phyloP scores from a whole-genome alignment of 2,797 vertebrate genomes.

The Clarias platycephalus region DNA sequence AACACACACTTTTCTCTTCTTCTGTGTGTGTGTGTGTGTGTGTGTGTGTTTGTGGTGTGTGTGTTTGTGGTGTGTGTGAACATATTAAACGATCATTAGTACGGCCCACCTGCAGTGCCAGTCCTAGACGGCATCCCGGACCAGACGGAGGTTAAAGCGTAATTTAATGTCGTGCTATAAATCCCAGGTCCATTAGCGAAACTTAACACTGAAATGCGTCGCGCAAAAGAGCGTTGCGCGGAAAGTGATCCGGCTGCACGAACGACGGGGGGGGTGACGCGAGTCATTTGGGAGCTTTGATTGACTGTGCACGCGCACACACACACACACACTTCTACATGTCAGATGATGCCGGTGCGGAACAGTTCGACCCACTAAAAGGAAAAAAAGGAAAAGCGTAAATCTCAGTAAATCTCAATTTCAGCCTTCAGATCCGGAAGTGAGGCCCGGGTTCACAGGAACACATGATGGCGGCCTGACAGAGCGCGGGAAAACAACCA shows the following conservation, averaged over 20 bases:
- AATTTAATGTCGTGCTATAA: conserved; percentile 72
- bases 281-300: conserved; percentile 62
- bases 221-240: conserved; percentile 1
- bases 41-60: neutral
- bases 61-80: neutral
- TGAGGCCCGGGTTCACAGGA: conserved; percentile 4
- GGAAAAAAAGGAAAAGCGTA: conserved; percentile 25
- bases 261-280: conserved; percentile 56
- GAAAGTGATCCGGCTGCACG: conserved; percentile 66
- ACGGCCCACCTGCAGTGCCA: conserved; percentile 35
- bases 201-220: conserved; percentile 65
- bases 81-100: conserved; percentile 14
- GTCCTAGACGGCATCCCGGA: conserved; percentile 49
- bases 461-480: conserved; percentile 39
- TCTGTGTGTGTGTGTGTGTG: neutral
- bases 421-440: neutral
- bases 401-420: conserved; percentile 41
- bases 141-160: conserved; percentile 64
- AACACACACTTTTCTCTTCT: neutral
- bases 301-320: conserved; percentile 19
- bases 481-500: conserved; percentile 19
- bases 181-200: conserved; percentile 72
- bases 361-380: conserved; percentile 56
- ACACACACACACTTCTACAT: neutral
- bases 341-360: conserved; percentile 68